Evolutionary conservation across 2,113 vertebrate genomes (phyloP).

Genomic region (Turdus rufiventris): DNA sequence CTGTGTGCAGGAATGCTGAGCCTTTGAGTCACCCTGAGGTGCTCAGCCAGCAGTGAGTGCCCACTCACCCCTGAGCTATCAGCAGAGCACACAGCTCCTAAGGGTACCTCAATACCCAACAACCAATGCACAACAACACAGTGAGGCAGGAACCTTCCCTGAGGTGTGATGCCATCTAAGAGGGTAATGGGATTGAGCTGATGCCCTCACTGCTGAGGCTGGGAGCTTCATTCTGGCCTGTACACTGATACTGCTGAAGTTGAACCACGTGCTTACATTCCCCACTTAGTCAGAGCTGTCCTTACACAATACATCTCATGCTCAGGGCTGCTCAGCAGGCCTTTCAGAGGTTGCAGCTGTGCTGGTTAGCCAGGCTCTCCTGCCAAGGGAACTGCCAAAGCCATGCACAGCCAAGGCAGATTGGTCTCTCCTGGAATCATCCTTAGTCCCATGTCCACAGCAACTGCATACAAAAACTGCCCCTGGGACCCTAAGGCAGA

Average conservation of each 20-base stretch:
- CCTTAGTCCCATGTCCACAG: background rate
- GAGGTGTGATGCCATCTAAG: background rate
- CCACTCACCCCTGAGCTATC: background rate
- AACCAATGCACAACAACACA: fast-evolving
- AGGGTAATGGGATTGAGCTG: background rate
- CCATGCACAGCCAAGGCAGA: background rate
- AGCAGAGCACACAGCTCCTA: background rate
- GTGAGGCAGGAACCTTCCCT: background rate
- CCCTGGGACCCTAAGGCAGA: background rate
- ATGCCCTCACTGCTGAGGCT: background rate
- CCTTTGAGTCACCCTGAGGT: fast-evolving
- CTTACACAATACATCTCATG: background rate
- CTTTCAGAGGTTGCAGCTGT: background rate
- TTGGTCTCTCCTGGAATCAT: background rate
- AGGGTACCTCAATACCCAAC: background rate
- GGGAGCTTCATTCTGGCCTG: background rate
- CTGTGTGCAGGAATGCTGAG: background rate
- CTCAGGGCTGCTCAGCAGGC: background rate
- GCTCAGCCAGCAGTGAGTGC: background rate
- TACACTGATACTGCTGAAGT: background rate
- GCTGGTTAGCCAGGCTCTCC: background rate
- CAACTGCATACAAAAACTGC: background rate
- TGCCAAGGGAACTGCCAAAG: background rate
- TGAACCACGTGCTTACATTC: background rate
- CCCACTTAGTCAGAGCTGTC: background rate